A percentile compares a stretch with the other conserved stretches of the same genome.
Evolutionary conservation across 2,113 vertebrate genomes (phyloP).

Genomic region (Myotis yumanensis): DNA sequence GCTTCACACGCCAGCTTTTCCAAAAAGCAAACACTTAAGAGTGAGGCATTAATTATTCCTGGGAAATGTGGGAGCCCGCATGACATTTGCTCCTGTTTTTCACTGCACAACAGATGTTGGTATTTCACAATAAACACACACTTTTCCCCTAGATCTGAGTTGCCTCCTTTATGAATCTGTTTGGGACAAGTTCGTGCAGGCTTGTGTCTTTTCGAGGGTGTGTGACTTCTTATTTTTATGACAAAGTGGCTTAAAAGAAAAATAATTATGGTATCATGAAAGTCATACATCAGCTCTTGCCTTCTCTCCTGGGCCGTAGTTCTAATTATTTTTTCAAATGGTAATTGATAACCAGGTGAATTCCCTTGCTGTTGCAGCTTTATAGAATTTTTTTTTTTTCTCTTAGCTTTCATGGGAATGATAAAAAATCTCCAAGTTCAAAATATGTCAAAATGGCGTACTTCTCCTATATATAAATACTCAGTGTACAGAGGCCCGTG

Average conservation of each 20-base stretch:
- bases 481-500: neutral
- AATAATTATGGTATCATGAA: conserved; percentile 59
- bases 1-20: conserved; percentile 33
- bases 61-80: neutral
- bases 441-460: conserved; percentile 60
- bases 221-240: conserved; percentile 71
- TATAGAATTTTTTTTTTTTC: conserved; percentile 40
- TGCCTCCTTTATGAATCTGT: conserved; percentile 56
- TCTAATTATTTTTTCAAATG: conserved; percentile 79
- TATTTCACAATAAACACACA: conserved; percentile 72
- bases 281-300: conserved; percentile 67
- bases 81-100: conserved; percentile 44
- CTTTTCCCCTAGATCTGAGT: conserved; percentile 46
- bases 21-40: conserved; percentile 7
- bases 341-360: conserved; percentile 81
- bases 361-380: conserved; percentile 68
- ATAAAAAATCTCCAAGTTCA: conserved; percentile 68
- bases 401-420: conserved; percentile 62
- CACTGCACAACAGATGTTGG: conserved; percentile 76
- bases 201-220: conserved; percentile 33
- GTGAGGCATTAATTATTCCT: conserved; percentile 39
- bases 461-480: conserved; percentile 59
- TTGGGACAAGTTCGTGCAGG: conserved; percentile 58
- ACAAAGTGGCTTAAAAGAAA: conserved; percentile 61
- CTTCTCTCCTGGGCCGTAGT: conserved; percentile 75